These are phyloP conservation scores for Todus mexicanus DNA, from an alignment of 2,797 vertebrate species.

Conservation along the genomic window DNA sequence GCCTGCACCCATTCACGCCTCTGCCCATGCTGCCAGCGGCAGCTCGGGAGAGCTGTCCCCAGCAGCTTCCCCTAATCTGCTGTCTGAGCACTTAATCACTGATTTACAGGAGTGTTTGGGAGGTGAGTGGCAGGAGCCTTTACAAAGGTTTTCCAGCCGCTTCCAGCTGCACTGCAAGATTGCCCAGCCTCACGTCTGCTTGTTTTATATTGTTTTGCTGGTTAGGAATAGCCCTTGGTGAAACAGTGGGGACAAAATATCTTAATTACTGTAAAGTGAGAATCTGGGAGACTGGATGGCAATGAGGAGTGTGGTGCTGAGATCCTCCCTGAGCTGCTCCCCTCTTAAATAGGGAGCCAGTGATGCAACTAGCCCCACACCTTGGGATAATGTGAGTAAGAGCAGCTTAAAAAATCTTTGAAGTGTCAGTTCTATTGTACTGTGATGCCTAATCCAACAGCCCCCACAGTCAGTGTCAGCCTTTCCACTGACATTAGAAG, in stretches of 20 bases:
- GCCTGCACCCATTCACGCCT: neutral
- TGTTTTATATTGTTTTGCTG: neutral
- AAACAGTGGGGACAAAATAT: neutral
- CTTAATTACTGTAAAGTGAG: neutral
- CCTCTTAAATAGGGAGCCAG: neutral
- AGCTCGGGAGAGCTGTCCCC: neutral
- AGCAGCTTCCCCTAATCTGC: neutral
- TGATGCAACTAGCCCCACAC: neutral
- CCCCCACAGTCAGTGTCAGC: neutral
- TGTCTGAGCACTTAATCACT: neutral
- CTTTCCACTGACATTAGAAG: slow-evolving; percentile 35
- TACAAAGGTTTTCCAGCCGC: neutral
- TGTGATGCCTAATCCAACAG: neutral
- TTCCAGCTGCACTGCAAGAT: neutral
- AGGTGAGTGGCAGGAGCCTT: neutral
- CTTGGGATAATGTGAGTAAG: neutral
- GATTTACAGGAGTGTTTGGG: neutral
- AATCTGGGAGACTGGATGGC: neutral
- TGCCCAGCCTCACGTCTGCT: fast-evolving
- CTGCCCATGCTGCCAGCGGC: neutral
- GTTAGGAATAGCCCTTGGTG: neutral
- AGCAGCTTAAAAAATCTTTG: neutral
- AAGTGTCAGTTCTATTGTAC: neutral
- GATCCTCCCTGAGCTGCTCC: neutral
- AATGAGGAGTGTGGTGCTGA: neutral